Evolutionary conservation across 2,888 invertebrate genomes (phyloP).

Genomic region (Pseudeuparius sepicola): DNA sequence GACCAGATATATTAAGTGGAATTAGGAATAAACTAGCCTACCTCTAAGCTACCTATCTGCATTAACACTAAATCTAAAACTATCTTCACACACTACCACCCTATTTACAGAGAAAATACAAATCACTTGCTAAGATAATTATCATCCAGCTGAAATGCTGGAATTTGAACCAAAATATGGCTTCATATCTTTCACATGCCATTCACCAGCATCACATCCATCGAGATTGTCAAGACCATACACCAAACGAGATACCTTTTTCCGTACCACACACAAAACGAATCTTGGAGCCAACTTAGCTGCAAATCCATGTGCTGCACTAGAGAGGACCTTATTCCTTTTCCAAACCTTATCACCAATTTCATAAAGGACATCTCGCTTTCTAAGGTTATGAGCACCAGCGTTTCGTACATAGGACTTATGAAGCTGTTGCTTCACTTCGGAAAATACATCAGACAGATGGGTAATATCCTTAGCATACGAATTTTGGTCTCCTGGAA

Average conservation of each 20-base stretch:
- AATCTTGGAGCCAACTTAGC: slow-evolving; percentile 5
- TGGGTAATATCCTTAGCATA: background rate
- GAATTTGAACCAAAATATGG: slow-evolving; percentile 4
- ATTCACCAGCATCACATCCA: slow-evolving; percentile 4
- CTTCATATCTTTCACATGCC: slow-evolving; percentile 9
- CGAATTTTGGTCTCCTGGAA: background rate
- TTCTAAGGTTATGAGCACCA: slow-evolving; percentile 4
- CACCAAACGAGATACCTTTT: slow-evolving; percentile 7
- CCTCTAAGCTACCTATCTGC: too few relatives aligned
- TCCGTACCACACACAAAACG: slow-evolving; percentile 7
- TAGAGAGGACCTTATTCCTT: slow-evolving; percentile 3
- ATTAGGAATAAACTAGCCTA: too few relatives aligned
- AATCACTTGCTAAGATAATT: too few relatives aligned
- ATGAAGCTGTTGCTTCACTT: background rate
- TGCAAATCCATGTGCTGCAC: slow-evolving; percentile 3
- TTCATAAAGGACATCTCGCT: slow-evolving; percentile 5
- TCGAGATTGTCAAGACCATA: slow-evolving; percentile 12
- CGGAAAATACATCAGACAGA: slow-evolving; percentile 1
- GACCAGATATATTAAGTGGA: too few relatives aligned
- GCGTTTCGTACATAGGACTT: background rate
- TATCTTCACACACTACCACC: too few relatives aligned
- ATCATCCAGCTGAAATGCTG: slow-evolving; percentile 4
- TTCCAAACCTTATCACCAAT: slow-evolving; percentile 10
- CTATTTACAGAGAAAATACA: too few relatives aligned
- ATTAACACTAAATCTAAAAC: too few relatives aligned